Evolutionary conservation across 2,888 invertebrate genomes (phyloP), one percentile per base, ranked within the genome.

Genomic region (Drosophila ezoana): DNA sequence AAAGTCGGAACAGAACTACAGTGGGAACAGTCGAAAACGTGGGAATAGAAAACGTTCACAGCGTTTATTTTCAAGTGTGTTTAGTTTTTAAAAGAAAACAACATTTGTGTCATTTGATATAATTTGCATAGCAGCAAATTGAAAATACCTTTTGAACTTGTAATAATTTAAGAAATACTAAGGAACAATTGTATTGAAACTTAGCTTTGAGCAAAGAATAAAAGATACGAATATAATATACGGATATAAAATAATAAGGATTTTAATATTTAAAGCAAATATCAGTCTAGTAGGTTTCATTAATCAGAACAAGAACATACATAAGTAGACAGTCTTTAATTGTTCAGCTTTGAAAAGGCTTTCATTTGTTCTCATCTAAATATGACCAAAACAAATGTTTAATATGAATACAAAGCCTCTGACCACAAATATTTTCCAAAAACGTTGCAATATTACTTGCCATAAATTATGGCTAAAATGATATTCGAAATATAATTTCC

Each of bases 21-120:
- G 3, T 74, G 74, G 78, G 78, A 74, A 74, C 74, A 77, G 58
- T 43, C 48, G 5, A 8, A 3, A 32, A 11, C 13, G 13, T 18
- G 23, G 4, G 32, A n/a, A 38, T 20, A 23, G 20, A 54, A 54
- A 54, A 43, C 18, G 23, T 28, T 67, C 38, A 18, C 63, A 35
- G 5, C 10, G 32, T 20, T 58, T 8, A 13, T 5, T 33, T 5
- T 28, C 0, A 16, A 44, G 20, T 28, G 13, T 35, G 9, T 37
- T 33, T 9, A 18, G 1, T 10, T 23, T 52, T 52, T 2, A 38
- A 10, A 23, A 10, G 10, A 6, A 33, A 23, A 3, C 16, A 41
- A 16, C 8, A 1, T 5, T 32, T 32, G 3, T 9, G 8, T 8
- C 28, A n/a, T n/a, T 23, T 28, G 9, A 44, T 20, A 44, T 23